Evolutionary conservation across 1,140 invertebrate genomes (phyloP), one percentile per base, ranked within the genome.

Genomic region (Phocides pigmalion): DNA sequence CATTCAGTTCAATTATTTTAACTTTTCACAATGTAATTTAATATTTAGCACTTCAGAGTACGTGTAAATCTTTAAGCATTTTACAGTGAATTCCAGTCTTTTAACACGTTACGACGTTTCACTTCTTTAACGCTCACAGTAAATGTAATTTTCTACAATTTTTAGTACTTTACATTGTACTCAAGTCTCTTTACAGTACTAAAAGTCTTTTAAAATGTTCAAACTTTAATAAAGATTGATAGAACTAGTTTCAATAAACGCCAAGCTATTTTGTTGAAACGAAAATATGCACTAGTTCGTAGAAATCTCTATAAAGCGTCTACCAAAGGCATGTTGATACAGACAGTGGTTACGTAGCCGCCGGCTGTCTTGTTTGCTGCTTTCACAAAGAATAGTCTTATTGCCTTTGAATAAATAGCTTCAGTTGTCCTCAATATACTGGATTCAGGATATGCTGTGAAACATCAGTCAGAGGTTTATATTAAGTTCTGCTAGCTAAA

Each of bases 401-500:
- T 62, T 62, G 44, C 53, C 20, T 28, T 62, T 62, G 51, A 54
- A 53, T 22, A 22, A 25, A 54, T 50, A 46, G 50, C 19, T 49
- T 15, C 46, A 49, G 16, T 46, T 46, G 46, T 22, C 8, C 4
- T 8, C 46, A 49, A 58, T 42, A 76, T n/a, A 14, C 35, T 11
- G 8, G 32, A 35, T 35, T 35, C 32, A 35, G 11, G 32, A 35
- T 35, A n/a, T 35, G 8, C 32, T 6, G 42, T 46, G 19, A 11
- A 47, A 61, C 37, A 28, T n/a, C n/a, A 32, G 35, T n/a, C 3
- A 28, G 22, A 15, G 5, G 22, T 19, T 44, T 41, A 35, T 35
- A 35, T 53, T 58, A 51, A 63, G 41, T 50, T 62, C 25, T 28
- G 2, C 0, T 28, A 28, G 25, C 2, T 28, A 4, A 22, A 22